Conservation (phyloP, 2,888 invertebrate genomes). For the Dastarcus helophoroides region DNA sequence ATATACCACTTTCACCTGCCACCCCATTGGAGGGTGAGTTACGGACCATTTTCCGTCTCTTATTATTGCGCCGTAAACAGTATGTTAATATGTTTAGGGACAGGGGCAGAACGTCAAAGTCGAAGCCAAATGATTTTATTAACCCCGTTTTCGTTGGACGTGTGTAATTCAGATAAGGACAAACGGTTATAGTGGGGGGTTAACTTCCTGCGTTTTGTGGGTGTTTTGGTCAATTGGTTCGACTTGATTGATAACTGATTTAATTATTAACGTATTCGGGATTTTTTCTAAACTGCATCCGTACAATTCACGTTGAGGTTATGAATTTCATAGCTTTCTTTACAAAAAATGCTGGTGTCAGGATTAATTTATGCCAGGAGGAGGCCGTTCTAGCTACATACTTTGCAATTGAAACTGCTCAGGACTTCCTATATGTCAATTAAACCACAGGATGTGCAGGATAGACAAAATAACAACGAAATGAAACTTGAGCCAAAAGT, state of each 20-base stretch:
- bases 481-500: too few species aligned
- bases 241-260: constrained; percentile 22
- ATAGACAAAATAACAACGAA: too few species aligned
- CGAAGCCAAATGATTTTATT: constrained; percentile 20
- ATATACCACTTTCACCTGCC: constrained; percentile 31
- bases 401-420: too few species aligned
- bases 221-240: constrained; percentile 10
- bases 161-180: constrained; percentile 3
- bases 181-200: constrained; percentile 14
- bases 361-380: too few species aligned
- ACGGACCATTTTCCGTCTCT: constrained; percentile 17
- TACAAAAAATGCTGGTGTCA: too few species aligned
- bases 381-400: too few species aligned
- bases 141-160: constrained; percentile 18
- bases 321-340: too few species aligned
- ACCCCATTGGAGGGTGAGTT: constrained; percentile 27
- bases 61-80: constrained; percentile 7
- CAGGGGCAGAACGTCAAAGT: constrained; percentile 9
- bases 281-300: too few species aligned
- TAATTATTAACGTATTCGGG: constrained; percentile 18
- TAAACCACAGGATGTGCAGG: too few species aligned
- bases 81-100: constrained; percentile 2
- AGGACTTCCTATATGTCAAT: too few species aligned
- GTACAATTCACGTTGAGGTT: too few species aligned
- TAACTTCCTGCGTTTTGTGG: constrained; percentile 8